phyloP scores from a whole-genome alignment of 2,113 vertebrate species.

The Rhynchomys soricoides region DNA sequence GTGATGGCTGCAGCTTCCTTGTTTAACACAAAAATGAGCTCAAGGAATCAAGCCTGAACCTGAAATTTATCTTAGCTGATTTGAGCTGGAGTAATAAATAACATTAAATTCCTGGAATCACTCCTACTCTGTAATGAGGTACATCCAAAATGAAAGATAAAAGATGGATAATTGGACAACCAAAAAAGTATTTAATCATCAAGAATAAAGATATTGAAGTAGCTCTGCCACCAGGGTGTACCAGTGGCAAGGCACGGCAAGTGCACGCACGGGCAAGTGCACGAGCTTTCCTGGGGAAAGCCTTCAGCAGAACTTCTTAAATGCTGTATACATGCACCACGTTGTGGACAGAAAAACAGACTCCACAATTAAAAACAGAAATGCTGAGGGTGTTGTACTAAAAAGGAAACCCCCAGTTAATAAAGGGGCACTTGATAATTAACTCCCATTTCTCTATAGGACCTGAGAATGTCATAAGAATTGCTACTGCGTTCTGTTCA shows the following conservation, averaged over 20 bases:
- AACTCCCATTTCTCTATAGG: not conserved
- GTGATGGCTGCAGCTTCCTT: not conserved
- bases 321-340: not conserved
- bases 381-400: not conserved
- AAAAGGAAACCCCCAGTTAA: not conserved
- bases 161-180: slow-evolving; percentile 72
- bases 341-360: not conserved
- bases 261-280: no score
- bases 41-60: not conserved
- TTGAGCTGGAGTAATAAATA: slow-evolving; percentile 63
- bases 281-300: accelerated
- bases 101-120: slow-evolving; percentile 66
- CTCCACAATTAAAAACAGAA: not conserved
- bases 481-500: not conserved
- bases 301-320: no score
- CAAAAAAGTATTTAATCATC: slow-evolving; percentile 58
- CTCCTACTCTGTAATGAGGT: slow-evolving; percentile 59
- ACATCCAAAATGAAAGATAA: slow-evolving; percentile 59
- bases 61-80: slow-evolving; percentile 62
- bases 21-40: not conserved
- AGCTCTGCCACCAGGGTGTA: slow-evolving; percentile 35
- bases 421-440: not conserved
- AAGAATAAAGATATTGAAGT: slow-evolving; percentile 34
- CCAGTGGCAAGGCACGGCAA: not conserved
- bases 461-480: not conserved